Conservation (phyloP, 30 jellyfish, hydroid and myxozoan species). For the Nemopilema nomurai region DNA sequence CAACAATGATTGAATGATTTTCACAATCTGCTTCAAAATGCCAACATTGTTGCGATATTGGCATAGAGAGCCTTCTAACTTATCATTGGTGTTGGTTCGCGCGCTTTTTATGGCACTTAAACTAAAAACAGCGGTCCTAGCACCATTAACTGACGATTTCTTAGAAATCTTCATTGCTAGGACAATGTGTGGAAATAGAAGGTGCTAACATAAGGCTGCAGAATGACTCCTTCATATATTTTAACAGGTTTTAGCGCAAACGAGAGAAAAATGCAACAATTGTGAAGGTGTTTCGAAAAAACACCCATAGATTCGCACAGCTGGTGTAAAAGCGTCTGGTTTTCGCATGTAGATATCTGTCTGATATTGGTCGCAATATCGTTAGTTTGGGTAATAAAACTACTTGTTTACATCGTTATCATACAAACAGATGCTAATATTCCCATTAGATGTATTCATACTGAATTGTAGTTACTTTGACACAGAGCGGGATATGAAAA, state of each 20-base stretch:
- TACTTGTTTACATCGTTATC: not conserved
- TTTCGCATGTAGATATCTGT: not conserved
- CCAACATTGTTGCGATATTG: not conserved
- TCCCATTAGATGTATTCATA: not conserved
- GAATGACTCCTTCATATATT: not conserved
- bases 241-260: conserved; percentile 11
- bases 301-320: not conserved
- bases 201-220: not conserved
- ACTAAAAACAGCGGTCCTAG: not conserved
- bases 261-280: conserved; percentile 18
- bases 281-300: conserved; percentile 9
- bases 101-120: not conserved
- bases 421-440: no score
- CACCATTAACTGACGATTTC: not conserved
- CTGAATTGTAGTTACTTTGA: no score
- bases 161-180: not conserved
- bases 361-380: not conserved
- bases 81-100: not conserved
- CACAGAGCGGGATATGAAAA: no score
- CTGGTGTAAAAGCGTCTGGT: not conserved
- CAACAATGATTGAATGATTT: not conserved
- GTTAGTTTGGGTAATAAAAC: not conserved
- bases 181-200: not conserved
- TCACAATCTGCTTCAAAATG: not conserved
- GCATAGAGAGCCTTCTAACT: not conserved